Base-by-base conservation (phyloP, 2,888 invertebrate genomes). In the Chrysopilus asiliformis region DNA sequence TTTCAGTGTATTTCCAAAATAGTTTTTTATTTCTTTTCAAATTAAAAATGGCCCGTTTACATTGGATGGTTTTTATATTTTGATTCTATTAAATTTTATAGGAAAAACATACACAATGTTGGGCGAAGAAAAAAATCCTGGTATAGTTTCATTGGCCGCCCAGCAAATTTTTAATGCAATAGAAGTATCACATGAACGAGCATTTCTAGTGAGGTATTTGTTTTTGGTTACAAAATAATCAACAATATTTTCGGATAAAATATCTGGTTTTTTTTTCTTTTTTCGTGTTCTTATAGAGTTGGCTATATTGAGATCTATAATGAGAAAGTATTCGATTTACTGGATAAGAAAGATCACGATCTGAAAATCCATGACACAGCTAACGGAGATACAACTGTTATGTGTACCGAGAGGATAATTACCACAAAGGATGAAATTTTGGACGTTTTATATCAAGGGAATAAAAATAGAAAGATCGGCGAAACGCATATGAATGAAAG, bases 271-370 rank as follows among this genome's bases (percentile, higher is more conserved):
- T n/a, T n/a, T n/a, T n/a, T n/a, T n/a, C n/a, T n/a, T n/a, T n/a
- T n/a, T n/a, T n/a, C n/a, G n/a, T n/a, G n/a, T n/a, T n/a, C n/a
- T 63, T 67, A 52, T 54, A 79, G 87, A 52, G 79, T 85, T 18
- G 82, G 84, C 0, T 89, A 82, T 53, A 72, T 90, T 43, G 90
- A 91, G 62, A 84, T 91, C 31, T 89, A 91, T 55, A 87, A 87
- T 60, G 90, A 91, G 55, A 77, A 73, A 44, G 66, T 91, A 1
- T 74, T 70, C 40, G 90, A 91, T 56, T 65, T 91, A 6, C 60
- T 91, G 0, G 68, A 75, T 45, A 62, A 68, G 9, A 65, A 67
- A 8, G 71, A 69, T 34, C 60, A 60, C 4, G 73, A 76, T 45
- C 53, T 84, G 0, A 79, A 76, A 57, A 65, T 82, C 13, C 67